A percentile compares a stretch with the other conserved stretches of the same genome.
These are phyloP conservation scores for Corynorhinus townsendii DNA, from an alignment of 2,113 vertebrate species.

Conservation along the genomic window DNA sequence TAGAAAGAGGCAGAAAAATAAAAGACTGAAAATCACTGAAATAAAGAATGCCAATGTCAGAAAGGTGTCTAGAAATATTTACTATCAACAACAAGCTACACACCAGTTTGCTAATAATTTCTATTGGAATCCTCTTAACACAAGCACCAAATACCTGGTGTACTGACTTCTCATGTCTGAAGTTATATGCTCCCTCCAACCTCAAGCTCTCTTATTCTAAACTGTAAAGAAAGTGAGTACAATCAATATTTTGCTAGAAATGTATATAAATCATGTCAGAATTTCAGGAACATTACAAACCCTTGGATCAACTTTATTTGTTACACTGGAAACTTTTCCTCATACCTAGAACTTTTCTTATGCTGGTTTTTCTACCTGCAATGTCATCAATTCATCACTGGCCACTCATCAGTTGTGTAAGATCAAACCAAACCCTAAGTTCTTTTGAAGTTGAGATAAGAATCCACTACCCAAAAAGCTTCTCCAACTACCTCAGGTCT, in stretches of 20 bases:
- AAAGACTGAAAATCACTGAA: not conserved
- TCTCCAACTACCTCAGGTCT: not conserved
- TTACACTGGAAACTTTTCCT: not conserved
- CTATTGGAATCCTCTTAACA: not conserved
- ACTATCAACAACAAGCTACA: not conserved
- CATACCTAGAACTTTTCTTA: not conserved
- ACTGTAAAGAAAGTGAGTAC: not conserved
- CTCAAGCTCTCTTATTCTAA: not conserved
- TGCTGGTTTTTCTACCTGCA: not conserved
- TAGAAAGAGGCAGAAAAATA: not conserved
- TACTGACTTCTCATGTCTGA: not conserved
- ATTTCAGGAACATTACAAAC: not conserved
- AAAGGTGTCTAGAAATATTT: not conserved
- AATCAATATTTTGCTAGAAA: not conserved
- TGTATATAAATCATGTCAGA: not conserved
- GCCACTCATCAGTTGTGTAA: not conserved
- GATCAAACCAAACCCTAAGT: not conserved
- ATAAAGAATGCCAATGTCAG: not conserved
- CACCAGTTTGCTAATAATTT: not conserved
- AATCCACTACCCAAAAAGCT: not conserved
- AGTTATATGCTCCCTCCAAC: not conserved
- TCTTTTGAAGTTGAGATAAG: not conserved
- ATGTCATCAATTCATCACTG: not conserved
- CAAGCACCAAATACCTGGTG: not conserved
- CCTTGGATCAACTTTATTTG: not conserved